Percentiles rank a stretch among this genome's conserved stretches.
Conservation (phyloP, 2,888 invertebrate genomes). For the Gastracanthus pulcherrimus region DNA sequence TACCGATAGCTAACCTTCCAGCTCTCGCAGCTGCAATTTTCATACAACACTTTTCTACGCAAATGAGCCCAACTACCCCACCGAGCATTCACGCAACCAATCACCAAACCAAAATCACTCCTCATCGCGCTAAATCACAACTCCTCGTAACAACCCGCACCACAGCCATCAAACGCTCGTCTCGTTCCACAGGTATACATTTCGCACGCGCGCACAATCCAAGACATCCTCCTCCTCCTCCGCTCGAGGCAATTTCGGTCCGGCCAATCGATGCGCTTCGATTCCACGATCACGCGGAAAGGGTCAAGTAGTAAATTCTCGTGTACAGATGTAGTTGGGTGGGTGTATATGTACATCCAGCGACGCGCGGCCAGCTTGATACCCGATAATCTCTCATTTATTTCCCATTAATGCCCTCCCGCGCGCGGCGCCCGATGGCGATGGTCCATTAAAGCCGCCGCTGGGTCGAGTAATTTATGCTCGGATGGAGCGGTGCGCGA, state of each 20-base stretch:
- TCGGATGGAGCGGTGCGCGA: too few species aligned
- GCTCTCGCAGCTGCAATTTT: too few species aligned
- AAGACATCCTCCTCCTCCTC: not conserved
- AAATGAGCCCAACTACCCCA: too few species aligned
- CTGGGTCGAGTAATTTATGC: slow-evolving; percentile 59
- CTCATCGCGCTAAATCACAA: too few species aligned
- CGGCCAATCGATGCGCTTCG: slow-evolving; percentile 3
- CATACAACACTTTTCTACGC: too few species aligned
- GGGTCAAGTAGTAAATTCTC: slow-evolving; percentile 52
- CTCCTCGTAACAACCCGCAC: not conserved
- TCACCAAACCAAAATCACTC: too few species aligned
- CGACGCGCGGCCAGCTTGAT: slow-evolving; percentile 40
- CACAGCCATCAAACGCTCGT: not conserved
- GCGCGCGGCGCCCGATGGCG: too few species aligned
- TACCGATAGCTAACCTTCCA: too few species aligned
- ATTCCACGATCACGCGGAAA: slow-evolving; percentile 17
- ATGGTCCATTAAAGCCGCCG: slow-evolving; percentile 59
- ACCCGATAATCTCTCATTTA: slow-evolving; percentile 61
- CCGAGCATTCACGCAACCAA: too few species aligned
- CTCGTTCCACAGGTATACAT: not conserved
- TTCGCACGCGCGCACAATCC: not conserved
- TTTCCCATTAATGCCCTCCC: slow-evolving; percentile 59
- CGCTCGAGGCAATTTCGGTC: slow-evolving; percentile 22
- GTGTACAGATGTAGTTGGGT: not conserved
- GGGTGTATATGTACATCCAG: not conserved